phyloP scores from a whole-genome alignment of 2,113 vertebrate genomes.

The Lagopus leucura region DNA sequence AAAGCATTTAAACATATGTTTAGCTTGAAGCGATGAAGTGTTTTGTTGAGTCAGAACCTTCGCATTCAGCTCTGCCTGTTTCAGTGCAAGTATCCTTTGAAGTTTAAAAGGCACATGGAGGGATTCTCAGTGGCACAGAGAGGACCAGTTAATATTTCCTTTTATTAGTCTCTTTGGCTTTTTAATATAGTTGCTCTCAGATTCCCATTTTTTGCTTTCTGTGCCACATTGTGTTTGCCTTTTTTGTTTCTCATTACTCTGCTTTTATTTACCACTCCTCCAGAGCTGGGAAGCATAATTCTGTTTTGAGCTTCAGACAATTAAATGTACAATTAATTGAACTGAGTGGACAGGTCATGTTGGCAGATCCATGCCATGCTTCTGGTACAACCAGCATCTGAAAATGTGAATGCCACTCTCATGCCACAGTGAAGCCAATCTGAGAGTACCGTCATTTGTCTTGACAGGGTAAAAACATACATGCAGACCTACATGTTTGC shows the following conservation, averaged over 20 bases:
- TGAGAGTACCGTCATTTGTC: accelerated
- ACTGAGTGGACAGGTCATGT: background rate
- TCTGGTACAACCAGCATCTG: background rate
- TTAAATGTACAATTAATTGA: background rate
- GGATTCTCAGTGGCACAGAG: background rate
- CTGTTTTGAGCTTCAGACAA: background rate
- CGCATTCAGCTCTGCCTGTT: background rate
- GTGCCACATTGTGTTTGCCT: background rate
- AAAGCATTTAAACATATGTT: constrained; percentile 16
- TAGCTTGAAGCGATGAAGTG: background rate
- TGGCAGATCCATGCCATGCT: background rate
- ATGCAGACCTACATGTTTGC: background rate
- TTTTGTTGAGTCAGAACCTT: constrained; percentile 21
- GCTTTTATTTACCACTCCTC: background rate
- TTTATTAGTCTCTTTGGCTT: background rate
- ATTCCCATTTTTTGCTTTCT: background rate
- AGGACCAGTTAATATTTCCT: background rate
- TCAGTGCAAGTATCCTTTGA: background rate
- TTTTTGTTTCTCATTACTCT: background rate
- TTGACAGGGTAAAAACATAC: background rate
- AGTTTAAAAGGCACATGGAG: background rate
- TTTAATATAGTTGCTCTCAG: background rate
- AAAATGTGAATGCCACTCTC: background rate
- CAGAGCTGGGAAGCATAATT: background rate
- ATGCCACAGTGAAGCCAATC: background rate